Conservation (phyloP, 2,797 vertebrate species). For the Hemitrygon akajei region DNA sequence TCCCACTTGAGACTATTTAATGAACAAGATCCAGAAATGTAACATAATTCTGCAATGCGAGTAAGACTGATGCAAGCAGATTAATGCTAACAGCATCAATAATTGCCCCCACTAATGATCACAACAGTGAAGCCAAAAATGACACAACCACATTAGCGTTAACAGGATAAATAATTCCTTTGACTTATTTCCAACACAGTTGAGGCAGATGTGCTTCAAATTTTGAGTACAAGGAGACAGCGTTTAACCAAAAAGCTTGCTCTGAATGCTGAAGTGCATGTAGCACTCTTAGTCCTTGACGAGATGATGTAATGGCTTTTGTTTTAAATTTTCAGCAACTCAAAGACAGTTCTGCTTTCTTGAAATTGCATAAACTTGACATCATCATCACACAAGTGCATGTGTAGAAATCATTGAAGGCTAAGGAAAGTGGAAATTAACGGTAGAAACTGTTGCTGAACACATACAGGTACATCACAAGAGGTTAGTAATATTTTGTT, state of each 20-base stretch:
- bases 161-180: constrained; percentile 18
- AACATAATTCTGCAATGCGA: neutral
- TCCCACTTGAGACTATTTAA: neutral
- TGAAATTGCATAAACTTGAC: neutral
- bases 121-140: constrained; percentile 15
- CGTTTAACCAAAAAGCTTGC: neutral
- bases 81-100: constrained; percentile 18
- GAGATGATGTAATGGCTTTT: neutral
- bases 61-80: constrained; percentile 3
- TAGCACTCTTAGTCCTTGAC: neutral
- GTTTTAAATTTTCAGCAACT: neutral
- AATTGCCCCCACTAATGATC: constrained; percentile 21
- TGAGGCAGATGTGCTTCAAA: neutral
- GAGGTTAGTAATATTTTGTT: neutral
- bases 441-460: neutral
- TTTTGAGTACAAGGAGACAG: neutral
- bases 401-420: neutral
- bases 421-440: neutral
- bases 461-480: neutral
- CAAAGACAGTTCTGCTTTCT: neutral
- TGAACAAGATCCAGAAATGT: constrained; percentile 5
- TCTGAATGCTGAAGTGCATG: neutral
- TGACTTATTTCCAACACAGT: constrained; percentile 4
- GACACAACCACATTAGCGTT: constrained; percentile 3
- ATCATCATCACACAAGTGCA: neutral